Percentiles rank a stretch among this genome's conserved stretches.
Conservation (phyloP, 2,797 vertebrate species). For the Neosilurus mollespiculum region DNA sequence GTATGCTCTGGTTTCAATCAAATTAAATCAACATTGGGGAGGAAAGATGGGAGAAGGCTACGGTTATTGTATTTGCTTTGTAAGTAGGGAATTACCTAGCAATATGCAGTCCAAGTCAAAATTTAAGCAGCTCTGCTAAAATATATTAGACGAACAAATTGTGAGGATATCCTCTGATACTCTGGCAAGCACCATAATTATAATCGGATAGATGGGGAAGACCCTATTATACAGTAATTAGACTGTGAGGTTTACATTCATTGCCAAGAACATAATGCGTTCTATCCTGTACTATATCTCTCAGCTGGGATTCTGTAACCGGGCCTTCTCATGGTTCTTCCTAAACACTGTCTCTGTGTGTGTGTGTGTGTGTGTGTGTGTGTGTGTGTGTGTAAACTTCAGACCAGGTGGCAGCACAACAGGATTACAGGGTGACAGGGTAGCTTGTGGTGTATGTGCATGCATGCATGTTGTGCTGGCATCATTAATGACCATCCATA, state of each 20-base stretch:
- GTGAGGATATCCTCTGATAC: slow-evolving; percentile 27
- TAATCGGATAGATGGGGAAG: slow-evolving; percentile 30
- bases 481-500: slow-evolving; percentile 30
- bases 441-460: slow-evolving; percentile 29
- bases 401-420: slow-evolving; percentile 51
- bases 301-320: slow-evolving; percentile 9
- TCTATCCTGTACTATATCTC: neutral
- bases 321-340: slow-evolving; percentile 9
- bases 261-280: slow-evolving; percentile 10
- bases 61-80: slow-evolving; percentile 52
- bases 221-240: slow-evolving; percentile 33
- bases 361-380: neutral
- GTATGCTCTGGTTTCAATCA: slow-evolving; percentile 68
- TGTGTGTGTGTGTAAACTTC: slow-evolving; percentile 39
- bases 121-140: slow-evolving; percentile 43
- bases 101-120: slow-evolving; percentile 53
- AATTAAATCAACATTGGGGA: slow-evolving; percentile 70
- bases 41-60: slow-evolving; percentile 56
- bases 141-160: slow-evolving; percentile 35
- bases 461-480: slow-evolving; percentile 26
- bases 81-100: slow-evolving; percentile 60
- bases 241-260: slow-evolving; percentile 4
- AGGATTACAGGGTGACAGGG: slow-evolving; percentile 35
- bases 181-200: slow-evolving; percentile 26
- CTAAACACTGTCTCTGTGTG: neutral